These are phyloP conservation scores for Sinohyriopsis cumingii DNA, from an alignment of 2,888 invertebrate genomes.

Conservation along the genomic window DNA sequence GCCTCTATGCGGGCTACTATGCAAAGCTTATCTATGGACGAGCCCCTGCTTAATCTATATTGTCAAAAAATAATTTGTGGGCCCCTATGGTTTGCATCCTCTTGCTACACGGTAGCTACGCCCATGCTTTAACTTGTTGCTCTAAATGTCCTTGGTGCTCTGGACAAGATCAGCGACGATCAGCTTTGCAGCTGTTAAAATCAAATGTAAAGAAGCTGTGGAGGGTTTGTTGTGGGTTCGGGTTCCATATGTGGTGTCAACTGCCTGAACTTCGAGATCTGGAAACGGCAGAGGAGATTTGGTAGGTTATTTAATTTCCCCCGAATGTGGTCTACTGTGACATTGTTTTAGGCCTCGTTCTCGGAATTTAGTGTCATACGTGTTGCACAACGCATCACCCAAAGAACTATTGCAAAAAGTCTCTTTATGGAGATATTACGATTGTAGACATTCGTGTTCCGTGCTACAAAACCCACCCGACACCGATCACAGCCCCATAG, in stretches of 20 bases:
- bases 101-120: no score
- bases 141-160: no score
- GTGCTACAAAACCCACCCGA: slow-evolving; percentile 12
- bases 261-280: slow-evolving; percentile 11
- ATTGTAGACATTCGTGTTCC: not conserved
- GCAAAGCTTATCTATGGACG: no score
- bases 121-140: no score
- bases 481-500: slow-evolving; percentile 15
- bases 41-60: no score
- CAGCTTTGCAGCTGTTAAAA: no score
- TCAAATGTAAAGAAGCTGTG: no score
- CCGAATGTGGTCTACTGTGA: slow-evolving; percentile 21
- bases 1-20: no score
- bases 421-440: slow-evolving; percentile 13
- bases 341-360: slow-evolving; percentile 27
- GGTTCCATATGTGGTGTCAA: slow-evolving; percentile 14
- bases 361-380: slow-evolving; percentile 27
- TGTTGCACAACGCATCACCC: slow-evolving; percentile 16
- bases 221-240: not conserved
- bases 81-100: no score
- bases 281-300: slow-evolving; percentile 17
- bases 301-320: slow-evolving; percentile 22
- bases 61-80: no score
- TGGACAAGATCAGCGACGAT: no score
- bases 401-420: slow-evolving; percentile 16